Conservation (phyloP, 2,113 vertebrate species). For the Delphinus delphis region DNA sequence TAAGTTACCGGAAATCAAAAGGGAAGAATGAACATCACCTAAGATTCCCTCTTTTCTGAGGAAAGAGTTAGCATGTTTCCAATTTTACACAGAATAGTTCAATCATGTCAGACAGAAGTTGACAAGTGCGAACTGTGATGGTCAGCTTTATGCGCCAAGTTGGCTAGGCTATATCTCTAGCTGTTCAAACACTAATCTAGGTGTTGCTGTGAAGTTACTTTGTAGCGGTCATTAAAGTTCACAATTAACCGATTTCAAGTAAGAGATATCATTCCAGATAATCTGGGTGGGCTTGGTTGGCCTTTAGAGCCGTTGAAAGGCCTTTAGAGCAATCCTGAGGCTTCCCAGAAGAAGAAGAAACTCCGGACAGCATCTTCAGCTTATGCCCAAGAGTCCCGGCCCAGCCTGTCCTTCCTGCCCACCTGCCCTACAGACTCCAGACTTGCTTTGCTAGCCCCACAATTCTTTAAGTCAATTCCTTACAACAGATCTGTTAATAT, state of each 20-base stretch:
- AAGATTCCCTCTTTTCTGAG: not conserved
- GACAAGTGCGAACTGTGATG: not conserved
- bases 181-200: not conserved
- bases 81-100: not conserved
- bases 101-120: not conserved
- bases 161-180: not conserved
- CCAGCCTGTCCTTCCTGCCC: not conserved
- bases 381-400: not conserved
- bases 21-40: not conserved
- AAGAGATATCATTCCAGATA: not conserved
- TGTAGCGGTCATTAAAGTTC: not conserved
- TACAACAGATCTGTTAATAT: not conserved
- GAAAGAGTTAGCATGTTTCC: not conserved
- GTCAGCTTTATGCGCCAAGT: not conserved
- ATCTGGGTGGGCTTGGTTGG: not conserved
- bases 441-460: not conserved
- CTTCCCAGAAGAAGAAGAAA: not conserved
- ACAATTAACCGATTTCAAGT: not conserved
- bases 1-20: not conserved
- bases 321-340: not conserved
- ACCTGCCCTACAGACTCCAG: not conserved
- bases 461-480: not conserved
- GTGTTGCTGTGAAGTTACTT: not conserved
- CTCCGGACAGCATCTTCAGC: not conserved
- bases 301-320: not conserved